Evolutionary conservation across 2,797 vertebrate species (phyloP).

Genomic region (Simalia tracyae): DNA sequence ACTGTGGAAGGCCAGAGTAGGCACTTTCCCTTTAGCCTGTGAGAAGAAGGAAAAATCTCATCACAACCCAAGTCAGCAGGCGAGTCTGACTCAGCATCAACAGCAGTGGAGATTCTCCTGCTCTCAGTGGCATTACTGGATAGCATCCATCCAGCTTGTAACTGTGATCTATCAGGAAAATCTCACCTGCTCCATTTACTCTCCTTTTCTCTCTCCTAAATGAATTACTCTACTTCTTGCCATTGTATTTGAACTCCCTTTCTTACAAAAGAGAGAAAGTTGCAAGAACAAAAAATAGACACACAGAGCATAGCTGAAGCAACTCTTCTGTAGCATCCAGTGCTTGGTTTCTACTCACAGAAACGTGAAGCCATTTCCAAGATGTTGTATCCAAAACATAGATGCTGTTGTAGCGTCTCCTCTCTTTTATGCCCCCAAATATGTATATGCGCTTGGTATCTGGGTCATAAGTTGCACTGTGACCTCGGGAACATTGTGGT

Average conservation of each 20-base stretch:
- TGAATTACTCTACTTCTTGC: not conserved
- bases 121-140: not conserved
- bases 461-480: constrained; percentile 85
- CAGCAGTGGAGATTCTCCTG: not conserved
- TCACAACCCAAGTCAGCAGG: not conserved
- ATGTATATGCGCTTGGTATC: constrained; percentile 83
- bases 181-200: not conserved
- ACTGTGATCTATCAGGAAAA: constrained; percentile 14
- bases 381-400: constrained; percentile 83
- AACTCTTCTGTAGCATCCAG: not conserved
- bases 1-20: constrained; percentile 82
- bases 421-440: constrained; percentile 83
- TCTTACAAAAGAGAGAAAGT: not conserved
- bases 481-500: constrained; percentile 76
- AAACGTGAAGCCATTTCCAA: constrained; percentile 86
- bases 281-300: not conserved
- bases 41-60: constrained; percentile 24
- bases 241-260: not conserved
- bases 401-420: constrained; percentile 74
- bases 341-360: constrained; percentile 72
- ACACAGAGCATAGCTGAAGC: not conserved
- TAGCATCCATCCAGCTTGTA: not conserved
- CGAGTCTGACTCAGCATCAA: not conserved
- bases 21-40: constrained; percentile 85
- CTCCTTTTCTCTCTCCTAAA: not conserved